Base-by-base conservation (phyloP, 2,888 invertebrate species). In the Erebia aethiops region DNA sequence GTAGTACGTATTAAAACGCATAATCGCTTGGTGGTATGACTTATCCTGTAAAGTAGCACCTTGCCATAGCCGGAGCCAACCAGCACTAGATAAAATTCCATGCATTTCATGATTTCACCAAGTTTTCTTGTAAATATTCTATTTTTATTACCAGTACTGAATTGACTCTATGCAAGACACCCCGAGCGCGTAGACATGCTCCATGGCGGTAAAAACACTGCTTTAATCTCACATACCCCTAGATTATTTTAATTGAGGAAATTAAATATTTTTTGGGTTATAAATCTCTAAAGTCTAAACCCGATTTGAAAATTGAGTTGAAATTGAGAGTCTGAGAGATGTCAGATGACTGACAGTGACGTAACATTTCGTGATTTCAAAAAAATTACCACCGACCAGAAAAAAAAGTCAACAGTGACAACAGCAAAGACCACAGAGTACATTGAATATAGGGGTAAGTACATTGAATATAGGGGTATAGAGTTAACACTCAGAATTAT, bases 101-200 rank as follows among this genome's bases (percentile, higher is more conserved):
- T 21, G 51, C 13, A 63, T 35, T 66, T n/a, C 52, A 26, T 35
- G 11, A 63, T 35, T 66, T n/a, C 52, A 26, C 49, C n/a, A 63
- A 51, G 14, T 71, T 78, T 78, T 78, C 74, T 74, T 74, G 65
- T 72, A 75, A 69, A 75, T 69, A 76, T 68, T 58, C 67, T 54
- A 74, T 73, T 69, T 57, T 49, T 5, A 3, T 62, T 82, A 91
- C 91, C 89, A 85, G 51, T 88, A 77, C 73, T 92, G 92, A 8
- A 91, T 74, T 26, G 81, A 77, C 77, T 90, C 83, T 14, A 91
- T 91, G 61, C 83, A 82, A 4, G 81, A 72, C 0, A 92, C 80
- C 3, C 91, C 92, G 11, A 90, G 74, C 0, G 87, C 91, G 81
- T 91, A 88, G 0, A 92, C 56, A 58, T 84, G 86, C 73, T 92